These are phyloP conservation scores for Cordylochernes scorpioides DNA, from an alignment of 2,888 invertebrate genomes.

Conservation along the genomic window DNA sequence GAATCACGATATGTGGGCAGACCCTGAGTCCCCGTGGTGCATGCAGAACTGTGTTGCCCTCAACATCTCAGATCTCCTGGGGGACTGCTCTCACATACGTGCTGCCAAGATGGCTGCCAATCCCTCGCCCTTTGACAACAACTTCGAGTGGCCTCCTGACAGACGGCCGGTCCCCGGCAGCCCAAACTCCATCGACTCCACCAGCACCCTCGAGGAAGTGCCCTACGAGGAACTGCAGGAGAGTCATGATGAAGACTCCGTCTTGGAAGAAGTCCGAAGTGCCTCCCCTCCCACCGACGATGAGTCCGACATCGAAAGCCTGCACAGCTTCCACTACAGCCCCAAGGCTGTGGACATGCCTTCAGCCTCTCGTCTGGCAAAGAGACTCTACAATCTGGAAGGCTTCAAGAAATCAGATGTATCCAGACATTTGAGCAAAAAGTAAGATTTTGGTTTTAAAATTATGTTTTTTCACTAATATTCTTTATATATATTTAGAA, in stretches of 20 bases:
- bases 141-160: background rate
- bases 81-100: too few relatives aligned
- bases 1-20: background rate
- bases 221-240: conserved; percentile 10
- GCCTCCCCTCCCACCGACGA: conserved; percentile 29
- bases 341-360: conserved; percentile 79
- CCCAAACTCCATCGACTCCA: conserved; percentile 8
- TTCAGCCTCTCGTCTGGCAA: conserved; percentile 75
- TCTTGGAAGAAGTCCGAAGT: conserved; percentile 3
- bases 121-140: too few relatives aligned
- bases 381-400: conserved; percentile 70
- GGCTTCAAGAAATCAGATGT: conserved; percentile 94
- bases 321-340: conserved; percentile 74
- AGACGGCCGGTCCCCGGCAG: conserved; percentile 5
- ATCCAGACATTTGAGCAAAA: conserved; percentile 85
- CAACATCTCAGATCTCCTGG: too few relatives aligned
- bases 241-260: conserved; percentile 9
- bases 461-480: too few relatives aligned
- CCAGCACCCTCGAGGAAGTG: conserved; percentile 9
- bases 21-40: background rate
- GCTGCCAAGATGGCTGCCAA: too few relatives aligned
- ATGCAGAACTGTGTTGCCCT: background rate
- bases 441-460: too few relatives aligned
- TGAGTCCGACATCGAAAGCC: conserved; percentile 61
- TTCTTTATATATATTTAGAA: too few relatives aligned